Base-by-base conservation (phyloP, 2,888 invertebrate genomes). In the Mongoloraphidia duomilia region DNA sequence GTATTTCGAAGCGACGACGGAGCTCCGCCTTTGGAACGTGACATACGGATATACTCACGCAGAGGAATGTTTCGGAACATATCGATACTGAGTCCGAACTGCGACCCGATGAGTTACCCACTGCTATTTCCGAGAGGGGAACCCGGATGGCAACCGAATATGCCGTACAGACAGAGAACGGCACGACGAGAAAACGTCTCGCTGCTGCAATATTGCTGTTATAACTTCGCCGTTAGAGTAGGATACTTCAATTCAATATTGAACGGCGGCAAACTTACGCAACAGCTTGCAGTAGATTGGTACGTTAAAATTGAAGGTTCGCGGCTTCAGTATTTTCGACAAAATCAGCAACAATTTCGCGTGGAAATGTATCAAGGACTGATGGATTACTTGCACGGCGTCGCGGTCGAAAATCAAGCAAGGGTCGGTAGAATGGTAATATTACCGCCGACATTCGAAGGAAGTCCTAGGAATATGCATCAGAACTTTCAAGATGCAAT, bases 401-500 rank as follows among this genome's bases (percentile, higher is more conserved):
- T 50, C 41, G 55, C 54, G 42, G 17, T 53, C 2, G 17, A 17
- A 17, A 17, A 17, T 17, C 17, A 17, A 17, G 17, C 17, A 4
- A 17, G 17, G 17, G 52, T 58, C 49, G 64, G 64, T 17, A 17
- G 4, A 17, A 17, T 17, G 49, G 51, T 54, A 47, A 53, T 56
- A 49, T 50, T 56, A 49, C 52, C 54, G 9, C 52, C 53, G 14
- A 49, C 50, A 41, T 53, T 50, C 49, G 44, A 47, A 45, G 53
- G 52, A 50, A 49, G 48, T 34, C 47, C 52, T 12, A 41, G 54
- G 37, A 47, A 54, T 47, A 50, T 51, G 46, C 49, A 49, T 17
- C 51, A 55, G 50, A 49, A 49, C 43, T 56, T 50, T 53, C 49
- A 54, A 49, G 56, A 55, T 54, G 54, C 55, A 49, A 56, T 56